Evolutionary conservation across 2,888 invertebrate genomes (phyloP).

Genomic region (Callosobruchus maculatus): DNA sequence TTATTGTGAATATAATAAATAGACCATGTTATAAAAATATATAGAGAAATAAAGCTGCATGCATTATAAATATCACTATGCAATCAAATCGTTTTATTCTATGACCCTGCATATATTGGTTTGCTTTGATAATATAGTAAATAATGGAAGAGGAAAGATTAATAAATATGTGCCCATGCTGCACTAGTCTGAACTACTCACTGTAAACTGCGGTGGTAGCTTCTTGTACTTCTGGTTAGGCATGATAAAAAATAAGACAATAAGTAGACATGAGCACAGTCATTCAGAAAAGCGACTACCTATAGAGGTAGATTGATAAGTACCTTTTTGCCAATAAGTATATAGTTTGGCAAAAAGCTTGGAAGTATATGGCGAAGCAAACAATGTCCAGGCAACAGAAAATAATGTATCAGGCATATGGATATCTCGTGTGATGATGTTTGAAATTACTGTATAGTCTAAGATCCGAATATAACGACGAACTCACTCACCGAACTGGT

Average conservation of each 20-base stretch:
- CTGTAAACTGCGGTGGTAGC: conserved; percentile 30
- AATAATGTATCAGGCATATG: neutral
- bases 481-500: too few relatives aligned
- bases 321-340: too few relatives aligned
- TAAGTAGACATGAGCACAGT: neutral
- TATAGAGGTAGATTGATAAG: too few relatives aligned
- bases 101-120: neutral
- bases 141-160: too few relatives aligned
- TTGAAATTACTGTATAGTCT: too few relatives aligned
- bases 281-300: too few relatives aligned
- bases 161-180: neutral
- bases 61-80: neutral
- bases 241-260: conserved; percentile 1
- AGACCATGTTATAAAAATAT: neutral
- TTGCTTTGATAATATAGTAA: too few relatives aligned
- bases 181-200: conserved; percentile 23
- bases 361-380: neutral
- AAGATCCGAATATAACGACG: too few relatives aligned
- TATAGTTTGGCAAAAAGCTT: too few relatives aligned
- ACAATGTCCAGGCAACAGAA: neutral
- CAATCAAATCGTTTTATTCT: neutral
- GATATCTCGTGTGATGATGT: too few relatives aligned
- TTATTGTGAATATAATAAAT: neutral
- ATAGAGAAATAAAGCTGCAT: neutral
- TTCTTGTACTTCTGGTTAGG: conserved; percentile 13